Evolutionary conservation across 2,113 vertebrate species (phyloP), one percentile per base, ranked within the genome.

Genomic region (Notiomystis cincta): DNA sequence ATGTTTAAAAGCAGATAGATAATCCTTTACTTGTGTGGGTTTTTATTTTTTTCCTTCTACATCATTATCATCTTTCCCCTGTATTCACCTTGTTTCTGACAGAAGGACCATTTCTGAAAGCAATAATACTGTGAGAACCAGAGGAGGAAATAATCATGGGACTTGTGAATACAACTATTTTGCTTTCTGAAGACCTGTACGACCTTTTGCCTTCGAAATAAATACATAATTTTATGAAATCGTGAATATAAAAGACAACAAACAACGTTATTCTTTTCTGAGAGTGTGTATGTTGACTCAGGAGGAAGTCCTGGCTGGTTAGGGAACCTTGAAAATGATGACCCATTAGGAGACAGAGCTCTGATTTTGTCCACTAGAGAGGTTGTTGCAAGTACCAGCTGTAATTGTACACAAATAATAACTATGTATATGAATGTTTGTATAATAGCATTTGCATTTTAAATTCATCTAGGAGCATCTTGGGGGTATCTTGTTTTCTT

Each of bases 401-500:
- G n/a, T 73, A 72, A 38, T 44, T 75, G 71, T 67, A 58, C 64
- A 42, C 2, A 3, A 25, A 22, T 56, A 82, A n/a, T 35, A 58
- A 38, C 69, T 76, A 30, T 28, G 48, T 56, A 15, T 47, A 66
- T 72, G 65, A 81, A 51, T 38, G 62, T 65, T 44, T 69, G 0
- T 53, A 4, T 82, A 60, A 45, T 22, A 21, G 15, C 1, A 93
- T 92, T 77, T 84, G 70, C 73, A 13, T 94, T 95, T 95, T 78
- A 89, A 95, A 96, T 60, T 61, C 44, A 42, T 60, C 51, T 67
- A 16, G 82, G 38, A 91, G 53, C 69, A 48, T 70, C 94, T 90
- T 77, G 57, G 51, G 20, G 90, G 18, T 51, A 24, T 89, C 83
- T 89, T 97, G 87, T 88, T 96, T 96, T 94, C 35, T 58, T 92